Conservation (phyloP, 1,140 invertebrate species). For the Oreohelix idahoensis region DNA sequence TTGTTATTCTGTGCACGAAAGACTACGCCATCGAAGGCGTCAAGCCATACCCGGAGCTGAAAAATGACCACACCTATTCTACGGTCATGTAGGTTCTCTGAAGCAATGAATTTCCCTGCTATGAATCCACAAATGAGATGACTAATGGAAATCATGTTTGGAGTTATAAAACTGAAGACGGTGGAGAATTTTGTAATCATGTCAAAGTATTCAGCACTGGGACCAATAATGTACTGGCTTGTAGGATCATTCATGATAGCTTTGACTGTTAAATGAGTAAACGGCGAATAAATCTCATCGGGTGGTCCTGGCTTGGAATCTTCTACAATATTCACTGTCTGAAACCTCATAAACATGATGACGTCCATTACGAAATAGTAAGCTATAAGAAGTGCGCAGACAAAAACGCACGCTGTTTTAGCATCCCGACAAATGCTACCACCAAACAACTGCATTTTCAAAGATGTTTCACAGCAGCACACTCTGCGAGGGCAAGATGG, state of each 20-base stretch:
- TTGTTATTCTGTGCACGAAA: conserved; percentile 57
- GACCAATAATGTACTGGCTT: conserved; percentile 64
- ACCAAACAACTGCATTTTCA: conserved; percentile 45
- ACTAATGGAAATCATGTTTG: conserved; percentile 67
- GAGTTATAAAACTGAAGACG: conserved; percentile 67
- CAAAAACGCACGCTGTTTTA: conserved; percentile 41
- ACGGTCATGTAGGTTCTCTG: conserved; percentile 59
- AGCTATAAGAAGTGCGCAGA: conserved; percentile 49
- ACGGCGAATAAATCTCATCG: conserved; percentile 55
- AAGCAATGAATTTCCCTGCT: conserved; percentile 63
- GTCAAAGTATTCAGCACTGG: conserved; percentile 65
- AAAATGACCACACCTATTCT: conserved; percentile 65
- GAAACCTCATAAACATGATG: conserved; percentile 56
- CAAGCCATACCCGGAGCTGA: conserved; percentile 65
- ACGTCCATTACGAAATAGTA: conserved; percentile 68
- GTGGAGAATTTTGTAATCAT: conserved; percentile 63
- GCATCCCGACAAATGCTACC: conserved; percentile 46
- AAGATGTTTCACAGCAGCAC: conserved; percentile 39
- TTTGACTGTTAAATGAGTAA: conserved; percentile 66
- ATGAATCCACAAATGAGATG: conserved; percentile 63
- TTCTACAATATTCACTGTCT: conserved; percentile 52
- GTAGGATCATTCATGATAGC: conserved; percentile 68
- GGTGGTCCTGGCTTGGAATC: conserved; percentile 47
- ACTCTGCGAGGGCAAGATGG: conserved; percentile 12
- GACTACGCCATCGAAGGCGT: conserved; percentile 69